Conservation (phyloP, 2,888 invertebrate species). For the Leistus spinibarbis region DNA sequence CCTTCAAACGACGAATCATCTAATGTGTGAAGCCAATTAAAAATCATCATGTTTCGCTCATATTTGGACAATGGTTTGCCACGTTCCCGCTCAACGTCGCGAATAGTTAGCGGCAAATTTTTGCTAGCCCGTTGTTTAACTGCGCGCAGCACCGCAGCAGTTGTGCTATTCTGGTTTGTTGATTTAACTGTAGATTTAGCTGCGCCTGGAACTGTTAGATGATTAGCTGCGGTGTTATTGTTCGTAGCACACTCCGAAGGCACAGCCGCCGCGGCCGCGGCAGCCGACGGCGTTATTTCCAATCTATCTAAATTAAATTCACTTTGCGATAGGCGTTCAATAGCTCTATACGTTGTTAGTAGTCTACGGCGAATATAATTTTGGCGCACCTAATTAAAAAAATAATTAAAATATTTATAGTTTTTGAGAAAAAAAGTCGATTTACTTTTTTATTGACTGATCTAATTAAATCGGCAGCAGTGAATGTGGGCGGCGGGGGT, state of each 20-base stretch:
- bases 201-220: slow-evolving; percentile 49
- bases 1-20: slow-evolving; percentile 71
- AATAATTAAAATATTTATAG: not conserved
- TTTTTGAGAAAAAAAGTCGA: slow-evolving; percentile 18
- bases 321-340: slow-evolving; percentile 82
- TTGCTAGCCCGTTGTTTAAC: slow-evolving; percentile 59
- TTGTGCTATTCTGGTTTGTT: slow-evolving; percentile 54
- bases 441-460: slow-evolving; percentile 81
- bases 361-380: slow-evolving; percentile 79
- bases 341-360: slow-evolving; percentile 78
- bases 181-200: slow-evolving; percentile 47
- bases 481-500: slow-evolving; percentile 63
- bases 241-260: slow-evolving; percentile 44
- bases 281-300: slow-evolving; percentile 66
- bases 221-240: slow-evolving; percentile 51
- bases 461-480: slow-evolving; percentile 70
- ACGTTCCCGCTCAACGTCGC: slow-evolving; percentile 80
- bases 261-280: slow-evolving; percentile 51
- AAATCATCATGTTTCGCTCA: slow-evolving; percentile 94
- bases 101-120: slow-evolving; percentile 70
- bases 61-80: slow-evolving; percentile 87
- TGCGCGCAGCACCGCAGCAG: slow-evolving; percentile 54
- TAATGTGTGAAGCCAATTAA: slow-evolving; percentile 90
- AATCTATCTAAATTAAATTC: slow-evolving; percentile 80
- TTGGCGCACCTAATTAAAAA: slow-evolving; percentile 69